Base-by-base conservation (phyloP, 1,140 invertebrate species). In the Scaptomyza pallida region DNA sequence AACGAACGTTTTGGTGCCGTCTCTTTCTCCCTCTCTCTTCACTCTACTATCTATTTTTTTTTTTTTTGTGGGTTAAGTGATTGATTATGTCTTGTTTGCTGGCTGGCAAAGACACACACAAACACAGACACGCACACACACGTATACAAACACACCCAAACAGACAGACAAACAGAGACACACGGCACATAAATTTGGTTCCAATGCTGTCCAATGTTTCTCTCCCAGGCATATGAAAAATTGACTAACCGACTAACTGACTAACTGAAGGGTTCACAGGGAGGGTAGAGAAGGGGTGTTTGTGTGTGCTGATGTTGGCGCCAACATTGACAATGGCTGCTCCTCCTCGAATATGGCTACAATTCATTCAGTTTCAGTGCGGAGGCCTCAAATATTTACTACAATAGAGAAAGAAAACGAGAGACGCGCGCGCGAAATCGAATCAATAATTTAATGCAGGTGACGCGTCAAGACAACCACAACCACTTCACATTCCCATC, bases 361-460 rank as follows among this genome's bases (percentile, higher is more conserved):
- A 85, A 86, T 81, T 85, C 81, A 86, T 83, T 75, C 75, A 63
- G n/a, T n/a, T n/a, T n/a, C n/a, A n/a, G n/a, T n/a, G n/a, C n/a
- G n/a, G n/a, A n/a, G 59, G 75, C 64, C 69, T 65, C 64, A 76
- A 80, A 81, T 74, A 68, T 81, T 75, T 61, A 71, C 81, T 75
- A 88, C 81, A 88, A 86, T 81, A 26, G 0, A 30, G 8, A 72
- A 48, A 72, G 63, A 88, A 86, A 86, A 56, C 71, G 82, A 85
- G 64, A 48, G 74, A 74, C 74, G 73, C 6, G 26, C 26, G 26
- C 77, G 73, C 77, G 68, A 78, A 81, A 82, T 82, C 82, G 78
- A 86, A 86, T 86, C 81, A 86, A 86, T 88, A 86, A 88, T 88
- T 86, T 88, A 88, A 88, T 86, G 82, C 81, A 86, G 82, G 71